A percentile compares a stretch with the other conserved stretches of the same genome.
Evolutionary conservation across 2,797 vertebrate genomes (phyloP).

Genomic region (Synanceia verrucosa): DNA sequence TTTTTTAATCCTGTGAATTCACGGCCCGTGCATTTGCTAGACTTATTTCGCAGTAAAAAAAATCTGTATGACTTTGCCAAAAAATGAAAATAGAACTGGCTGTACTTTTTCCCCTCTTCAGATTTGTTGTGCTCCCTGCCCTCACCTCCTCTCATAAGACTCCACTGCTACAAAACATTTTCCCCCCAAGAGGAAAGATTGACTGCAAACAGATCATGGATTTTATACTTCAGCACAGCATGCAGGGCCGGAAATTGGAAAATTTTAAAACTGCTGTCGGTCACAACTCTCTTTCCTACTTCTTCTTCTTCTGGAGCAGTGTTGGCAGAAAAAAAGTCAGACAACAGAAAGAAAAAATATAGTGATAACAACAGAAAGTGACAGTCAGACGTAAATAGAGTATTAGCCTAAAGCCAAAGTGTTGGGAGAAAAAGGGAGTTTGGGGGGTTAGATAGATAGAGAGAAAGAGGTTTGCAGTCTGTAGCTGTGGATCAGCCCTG

Average conservation of each 20-base stretch:
- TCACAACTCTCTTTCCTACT: conserved; percentile 32
- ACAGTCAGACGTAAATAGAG: conserved; percentile 53
- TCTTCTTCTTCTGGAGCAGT: conserved; percentile 26
- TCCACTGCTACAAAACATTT: conserved; percentile 15
- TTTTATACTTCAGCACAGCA: conserved; percentile 30
- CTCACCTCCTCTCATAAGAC: conserved; percentile 25
- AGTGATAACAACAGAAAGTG: conserved; percentile 46
- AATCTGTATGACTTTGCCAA: conserved; percentile 20
- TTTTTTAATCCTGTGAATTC: conserved; percentile 20
- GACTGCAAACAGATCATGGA: conserved; percentile 39
- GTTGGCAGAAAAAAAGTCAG: conserved; percentile 14
- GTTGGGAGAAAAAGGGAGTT: conserved; percentile 43
- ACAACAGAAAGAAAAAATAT: conserved; percentile 20
- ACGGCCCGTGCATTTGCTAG: neutral
- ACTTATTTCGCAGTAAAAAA: conserved; percentile 29
- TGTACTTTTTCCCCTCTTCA: conserved; percentile 16
- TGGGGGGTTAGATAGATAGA: conserved; percentile 28
- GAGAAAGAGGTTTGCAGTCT: conserved; percentile 50
- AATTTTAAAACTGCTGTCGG: conserved; percentile 46
- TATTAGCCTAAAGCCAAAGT: conserved; percentile 62
- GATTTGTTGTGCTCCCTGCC: conserved; percentile 24
- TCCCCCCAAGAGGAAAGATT: conserved; percentile 15
- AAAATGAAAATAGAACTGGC: conserved; percentile 26
- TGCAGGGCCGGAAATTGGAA: conserved; percentile 28
- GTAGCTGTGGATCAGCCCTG: conserved; percentile 66